A percentile compares a stretch with the other conserved stretches of the same genome.
Conservation (phyloP, 2,888 invertebrate species). For the Neocrepidodera transversa region DNA sequence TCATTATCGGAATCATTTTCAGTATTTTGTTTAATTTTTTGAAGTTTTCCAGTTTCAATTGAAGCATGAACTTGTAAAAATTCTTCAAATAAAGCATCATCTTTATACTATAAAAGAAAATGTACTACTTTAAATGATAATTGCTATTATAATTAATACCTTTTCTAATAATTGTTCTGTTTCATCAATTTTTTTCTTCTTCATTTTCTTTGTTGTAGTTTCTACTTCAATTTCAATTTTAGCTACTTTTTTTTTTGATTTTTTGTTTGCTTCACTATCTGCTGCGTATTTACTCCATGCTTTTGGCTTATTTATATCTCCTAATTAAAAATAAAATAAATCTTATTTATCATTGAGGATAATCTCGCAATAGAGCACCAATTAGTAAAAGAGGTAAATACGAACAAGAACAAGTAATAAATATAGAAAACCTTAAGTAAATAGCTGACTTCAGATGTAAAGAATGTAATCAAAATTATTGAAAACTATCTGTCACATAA, state of each 20-base stretch:
- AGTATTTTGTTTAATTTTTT: constrained; percentile 39
- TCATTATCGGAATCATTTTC: constrained; percentile 53
- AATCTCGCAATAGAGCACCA: no score
- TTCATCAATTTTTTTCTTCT: constrained; percentile 65
- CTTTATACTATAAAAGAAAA: constrained; percentile 69
- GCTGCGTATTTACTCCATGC: constrained; percentile 93
- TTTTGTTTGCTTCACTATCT: constrained; percentile 74
- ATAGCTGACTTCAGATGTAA: no score
- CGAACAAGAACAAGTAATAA: not conserved
- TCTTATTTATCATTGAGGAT: no score
- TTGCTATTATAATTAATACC: no score
- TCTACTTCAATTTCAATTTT: constrained; percentile 43
- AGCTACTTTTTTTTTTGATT: constrained; percentile 54
- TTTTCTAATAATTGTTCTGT: constrained; percentile 65
- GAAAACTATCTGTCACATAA: no score
- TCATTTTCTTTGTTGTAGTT: constrained; percentile 49
- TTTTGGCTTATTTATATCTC: constrained; percentile 77
- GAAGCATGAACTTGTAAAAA: constrained; percentile 86
- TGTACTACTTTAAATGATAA: no score
- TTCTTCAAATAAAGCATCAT: constrained; percentile 89
- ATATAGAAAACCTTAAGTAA: not conserved
- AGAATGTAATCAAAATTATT: no score
- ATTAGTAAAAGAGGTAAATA: no score
- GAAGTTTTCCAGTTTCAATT: constrained; percentile 52
- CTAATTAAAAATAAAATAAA: constrained; percentile 47